phyloP scores from a whole-genome alignment of 2,888 invertebrate genomes.

The Andrena haemorrhoa region DNA sequence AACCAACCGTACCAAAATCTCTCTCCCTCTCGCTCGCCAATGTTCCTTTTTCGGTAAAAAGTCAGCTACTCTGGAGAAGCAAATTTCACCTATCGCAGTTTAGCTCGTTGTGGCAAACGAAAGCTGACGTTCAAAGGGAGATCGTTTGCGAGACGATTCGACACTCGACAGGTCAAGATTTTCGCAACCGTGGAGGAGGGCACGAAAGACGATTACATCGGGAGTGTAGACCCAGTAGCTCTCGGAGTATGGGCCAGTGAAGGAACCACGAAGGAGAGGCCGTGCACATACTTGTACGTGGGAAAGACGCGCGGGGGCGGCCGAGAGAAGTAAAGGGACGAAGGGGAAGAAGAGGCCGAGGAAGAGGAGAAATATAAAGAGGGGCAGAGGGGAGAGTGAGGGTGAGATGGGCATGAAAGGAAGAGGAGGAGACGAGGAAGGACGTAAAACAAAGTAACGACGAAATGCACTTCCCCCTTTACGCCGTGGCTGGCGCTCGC shows the following conservation, averaged over 20 bases:
- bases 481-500: conserved; percentile 68
- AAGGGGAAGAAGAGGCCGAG: conserved; percentile 18
- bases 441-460: conserved; percentile 84
- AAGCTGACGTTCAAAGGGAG: too few relatives aligned
- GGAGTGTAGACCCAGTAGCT: conserved; percentile 19
- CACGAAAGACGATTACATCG: conserved; percentile 14
- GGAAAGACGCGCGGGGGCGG: conserved; percentile 6
- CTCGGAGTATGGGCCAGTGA: conserved; percentile 33
- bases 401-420: conserved; percentile 45
- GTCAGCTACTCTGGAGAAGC: conserved; percentile 29
- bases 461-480: conserved; percentile 82
- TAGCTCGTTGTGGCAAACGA: too few relatives aligned
- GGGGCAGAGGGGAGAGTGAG: not conserved
- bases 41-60: conserved; percentile 49
- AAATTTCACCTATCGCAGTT: conserved; percentile 16
- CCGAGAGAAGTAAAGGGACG: conserved; percentile 4
- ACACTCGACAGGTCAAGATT: not conserved
- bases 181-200: not conserved
- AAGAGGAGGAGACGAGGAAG: conserved; percentile 69
- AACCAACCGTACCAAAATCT: conserved; percentile 52
- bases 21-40: conserved; percentile 38
- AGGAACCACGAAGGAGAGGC: conserved; percentile 44
- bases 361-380: conserved; percentile 14
- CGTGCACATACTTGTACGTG: conserved; percentile 25
- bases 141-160: too few relatives aligned